A percentile compares a stretch with the other conserved stretches of the same genome.
These are phyloP conservation scores for Gonioctena quinquepunctata DNA, from an alignment of 1,140 invertebrate species.

Conservation along the genomic window DNA sequence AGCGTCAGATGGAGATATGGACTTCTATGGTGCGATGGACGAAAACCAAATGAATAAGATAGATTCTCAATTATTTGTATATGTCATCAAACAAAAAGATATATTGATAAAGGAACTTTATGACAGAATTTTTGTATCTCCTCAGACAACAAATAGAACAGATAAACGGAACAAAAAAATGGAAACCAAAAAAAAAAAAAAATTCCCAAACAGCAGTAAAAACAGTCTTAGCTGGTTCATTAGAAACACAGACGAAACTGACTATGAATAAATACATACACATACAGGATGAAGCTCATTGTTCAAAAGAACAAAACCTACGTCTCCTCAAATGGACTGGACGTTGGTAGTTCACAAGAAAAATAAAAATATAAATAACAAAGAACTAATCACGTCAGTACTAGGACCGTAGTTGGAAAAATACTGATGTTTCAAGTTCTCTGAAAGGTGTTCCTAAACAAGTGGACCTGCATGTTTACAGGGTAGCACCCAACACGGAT, in stretches of 20 bases:
- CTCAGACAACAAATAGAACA: conserved; percentile 8
- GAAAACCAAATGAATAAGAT: neutral
- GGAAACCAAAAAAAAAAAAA: neutral
- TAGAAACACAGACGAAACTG: conserved; percentile 7
- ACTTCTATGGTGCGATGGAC: neutral
- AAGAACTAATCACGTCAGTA: neutral
- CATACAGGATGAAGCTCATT: conserved; percentile 8
- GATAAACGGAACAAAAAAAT: neutral
- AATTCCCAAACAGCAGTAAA: conserved; percentile 5
- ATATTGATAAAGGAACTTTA: conserved; percentile 1
- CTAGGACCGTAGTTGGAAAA: neutral
- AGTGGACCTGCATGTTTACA: conserved; percentile 1
- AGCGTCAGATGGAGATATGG: neutral
- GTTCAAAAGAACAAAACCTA: neutral
- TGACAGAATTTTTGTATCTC: conserved; percentile 5
- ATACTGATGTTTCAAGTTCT: neutral
- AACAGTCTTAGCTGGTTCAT: neutral
- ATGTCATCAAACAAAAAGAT: conserved; percentile 11
- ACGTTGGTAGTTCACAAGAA: neutral
- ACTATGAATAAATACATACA: conserved; percentile 13
- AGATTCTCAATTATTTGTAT: conserved; percentile 1
- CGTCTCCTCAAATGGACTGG: neutral
- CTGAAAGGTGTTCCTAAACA: neutral
- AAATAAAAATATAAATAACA: neutral
- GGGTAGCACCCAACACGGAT: conserved; percentile 1